Evolutionary conservation across 2,888 invertebrate genomes (phyloP).

Genomic region (Monoplex corrugatus): DNA sequence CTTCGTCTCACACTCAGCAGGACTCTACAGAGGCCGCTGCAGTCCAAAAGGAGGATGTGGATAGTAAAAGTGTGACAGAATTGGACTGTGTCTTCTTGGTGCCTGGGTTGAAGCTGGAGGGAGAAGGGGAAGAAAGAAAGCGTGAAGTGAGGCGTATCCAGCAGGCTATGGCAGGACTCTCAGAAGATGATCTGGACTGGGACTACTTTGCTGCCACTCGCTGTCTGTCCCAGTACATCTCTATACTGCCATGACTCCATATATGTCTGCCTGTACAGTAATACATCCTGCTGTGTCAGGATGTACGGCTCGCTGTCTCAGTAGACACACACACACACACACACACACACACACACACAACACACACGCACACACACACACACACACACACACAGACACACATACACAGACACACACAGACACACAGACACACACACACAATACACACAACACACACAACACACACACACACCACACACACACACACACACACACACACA

Average conservation of each 20-base stretch:
- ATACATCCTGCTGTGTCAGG: neutral
- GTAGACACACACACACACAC: no score
- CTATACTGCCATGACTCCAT: neutral
- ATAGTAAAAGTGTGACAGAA: neutral
- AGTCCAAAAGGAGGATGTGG: neutral
- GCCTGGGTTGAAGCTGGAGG: neutral
- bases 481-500: no score
- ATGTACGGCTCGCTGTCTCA: neutral
- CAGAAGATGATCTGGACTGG: conserved; percentile 41
- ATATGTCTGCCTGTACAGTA: neutral
- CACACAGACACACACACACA: no score
- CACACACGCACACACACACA: no score
- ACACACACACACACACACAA: no score
- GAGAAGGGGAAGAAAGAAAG: neutral
- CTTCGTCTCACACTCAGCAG: neutral
- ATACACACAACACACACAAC: no score
- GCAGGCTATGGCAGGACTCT: conserved; percentile 2
- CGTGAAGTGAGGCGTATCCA: conserved; percentile 1
- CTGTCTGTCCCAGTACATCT: conserved; percentile 37
- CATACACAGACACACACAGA: no score
- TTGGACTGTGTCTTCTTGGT: neutral
- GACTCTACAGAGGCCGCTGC: neutral
- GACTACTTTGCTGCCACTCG: conserved; percentile 35
- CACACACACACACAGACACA: no score
- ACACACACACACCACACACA: no score